Conservation (phyloP, 2,888 invertebrate species). For the Schizotus pectinicornis region DNA sequence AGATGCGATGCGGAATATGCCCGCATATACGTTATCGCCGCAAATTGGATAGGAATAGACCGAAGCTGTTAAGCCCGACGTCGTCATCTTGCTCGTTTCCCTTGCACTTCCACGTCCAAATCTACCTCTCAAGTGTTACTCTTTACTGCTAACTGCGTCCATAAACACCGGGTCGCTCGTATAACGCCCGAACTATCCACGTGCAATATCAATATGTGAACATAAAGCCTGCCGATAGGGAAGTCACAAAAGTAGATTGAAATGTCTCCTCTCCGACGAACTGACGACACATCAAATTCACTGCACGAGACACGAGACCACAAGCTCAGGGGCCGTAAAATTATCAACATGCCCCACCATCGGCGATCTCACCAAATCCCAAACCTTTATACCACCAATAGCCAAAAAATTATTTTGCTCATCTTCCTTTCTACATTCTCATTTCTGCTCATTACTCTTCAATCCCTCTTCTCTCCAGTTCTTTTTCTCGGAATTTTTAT, state of each 20-base stretch:
- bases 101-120: slow-evolving; percentile 38
- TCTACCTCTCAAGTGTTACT: slow-evolving; percentile 44
- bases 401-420: too few species aligned
- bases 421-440: too few species aligned
- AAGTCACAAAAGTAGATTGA: slow-evolving; percentile 34
- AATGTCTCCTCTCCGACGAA: slow-evolving; percentile 25
- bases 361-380: slow-evolving; percentile 1
- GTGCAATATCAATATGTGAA: slow-evolving; percentile 44
- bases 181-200: slow-evolving; percentile 42
- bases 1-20: slow-evolving; percentile 43
- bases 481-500: too few species aligned
- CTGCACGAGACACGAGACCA: slow-evolving; percentile 7
- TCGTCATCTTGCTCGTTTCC: slow-evolving; percentile 39
- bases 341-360: slow-evolving; percentile 5
- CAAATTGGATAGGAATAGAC: slow-evolving; percentile 44
- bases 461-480: too few species aligned
- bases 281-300: slow-evolving; percentile 26
- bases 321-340: slow-evolving; percentile 18
- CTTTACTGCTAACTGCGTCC: slow-evolving; percentile 50
- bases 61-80: slow-evolving; percentile 42
- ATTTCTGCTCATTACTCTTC: too few species aligned
- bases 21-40: slow-evolving; percentile 45
- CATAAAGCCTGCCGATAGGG: slow-evolving; percentile 37
- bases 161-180: slow-evolving; percentile 45
- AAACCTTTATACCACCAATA: too few species aligned